phyloP scores from a whole-genome alignment of 2,888 invertebrate genomes.

The Rotaria sp. region DNA sequence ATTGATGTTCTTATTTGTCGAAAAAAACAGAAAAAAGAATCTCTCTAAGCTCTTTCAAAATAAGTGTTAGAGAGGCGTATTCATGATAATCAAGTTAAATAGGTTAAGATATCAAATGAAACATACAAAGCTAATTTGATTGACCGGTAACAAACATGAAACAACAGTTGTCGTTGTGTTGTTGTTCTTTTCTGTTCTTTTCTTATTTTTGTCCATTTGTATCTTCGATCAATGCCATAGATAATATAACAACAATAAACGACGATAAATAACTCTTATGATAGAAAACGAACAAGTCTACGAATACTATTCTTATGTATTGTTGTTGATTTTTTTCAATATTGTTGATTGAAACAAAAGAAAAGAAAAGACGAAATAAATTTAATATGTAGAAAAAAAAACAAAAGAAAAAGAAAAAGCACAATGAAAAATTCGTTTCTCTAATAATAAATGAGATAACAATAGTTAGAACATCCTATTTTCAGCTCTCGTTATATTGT shows the following conservation, averaged over 20 bases:
- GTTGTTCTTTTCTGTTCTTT: not conserved
- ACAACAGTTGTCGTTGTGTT: not conserved
- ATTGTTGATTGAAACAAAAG: not conserved
- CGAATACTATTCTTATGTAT: not conserved
- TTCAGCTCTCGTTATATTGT: not conserved
- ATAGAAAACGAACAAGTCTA: not conserved
- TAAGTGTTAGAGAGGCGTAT: not conserved
- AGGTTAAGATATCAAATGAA: not conserved
- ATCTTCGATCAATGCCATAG: not conserved
- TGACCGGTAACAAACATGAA: not conserved
- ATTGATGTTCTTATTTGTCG: not conserved
- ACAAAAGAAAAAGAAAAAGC: not conserved
- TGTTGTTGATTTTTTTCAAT: not conserved
- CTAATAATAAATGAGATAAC: not conserved
- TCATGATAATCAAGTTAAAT: not conserved
- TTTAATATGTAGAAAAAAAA: not conserved
- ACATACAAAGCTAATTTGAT: not conserved
- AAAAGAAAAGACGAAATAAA: not conserved
- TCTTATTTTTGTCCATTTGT: not conserved
- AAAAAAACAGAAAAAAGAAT: not conserved
- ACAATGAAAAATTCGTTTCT: not conserved
- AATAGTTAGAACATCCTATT: not conserved
- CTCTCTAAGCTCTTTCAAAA: not conserved
- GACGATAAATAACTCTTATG: not conserved
- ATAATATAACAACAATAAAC: not conserved